These are phyloP conservation scores for Hydrotaea cyrtoneurina DNA, from an alignment of 2,888 invertebrate species.

Conservation along the genomic window DNA sequence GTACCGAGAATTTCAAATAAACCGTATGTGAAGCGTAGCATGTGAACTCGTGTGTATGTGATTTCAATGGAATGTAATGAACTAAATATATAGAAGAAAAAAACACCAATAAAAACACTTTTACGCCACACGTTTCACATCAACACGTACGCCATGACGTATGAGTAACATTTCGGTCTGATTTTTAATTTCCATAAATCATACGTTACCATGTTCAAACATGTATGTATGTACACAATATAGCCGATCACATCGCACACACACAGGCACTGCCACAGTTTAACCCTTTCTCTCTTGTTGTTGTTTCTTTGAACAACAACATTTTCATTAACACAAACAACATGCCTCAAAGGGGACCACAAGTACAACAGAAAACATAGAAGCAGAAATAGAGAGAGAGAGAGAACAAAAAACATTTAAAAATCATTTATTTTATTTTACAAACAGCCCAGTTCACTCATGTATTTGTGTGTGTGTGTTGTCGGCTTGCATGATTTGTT, in stretches of 20 bases:
- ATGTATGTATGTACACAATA: not conserved
- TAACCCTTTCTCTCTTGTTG: not conserved
- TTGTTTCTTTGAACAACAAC: not conserved
- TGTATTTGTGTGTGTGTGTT: not conserved
- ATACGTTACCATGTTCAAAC: constrained; percentile 2
- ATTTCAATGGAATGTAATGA: too few species aligned
- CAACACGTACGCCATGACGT: not conserved
- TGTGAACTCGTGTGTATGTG: too few species aligned
- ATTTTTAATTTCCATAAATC: constrained; percentile 2
- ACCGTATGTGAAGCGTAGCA: too few species aligned
- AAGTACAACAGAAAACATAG: not conserved
- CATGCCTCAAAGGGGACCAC: not conserved
- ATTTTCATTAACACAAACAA: constrained; percentile 52
- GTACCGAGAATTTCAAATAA: too few species aligned
- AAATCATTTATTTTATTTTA: constrained; percentile 47
- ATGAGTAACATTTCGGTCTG: not conserved
- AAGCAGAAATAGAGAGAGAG: not conserved
- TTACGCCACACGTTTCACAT: too few species aligned
- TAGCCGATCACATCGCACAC: not conserved
- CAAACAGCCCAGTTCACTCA: not conserved
- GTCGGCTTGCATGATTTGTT: not conserved
- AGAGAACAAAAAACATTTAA: constrained; percentile 43
- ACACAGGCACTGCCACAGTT: not conserved
- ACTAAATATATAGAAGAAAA: too few species aligned
- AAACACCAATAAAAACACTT: too few species aligned